Conservation (phyloP, 2,888 invertebrate species). For the Idaea straminata region DNA sequence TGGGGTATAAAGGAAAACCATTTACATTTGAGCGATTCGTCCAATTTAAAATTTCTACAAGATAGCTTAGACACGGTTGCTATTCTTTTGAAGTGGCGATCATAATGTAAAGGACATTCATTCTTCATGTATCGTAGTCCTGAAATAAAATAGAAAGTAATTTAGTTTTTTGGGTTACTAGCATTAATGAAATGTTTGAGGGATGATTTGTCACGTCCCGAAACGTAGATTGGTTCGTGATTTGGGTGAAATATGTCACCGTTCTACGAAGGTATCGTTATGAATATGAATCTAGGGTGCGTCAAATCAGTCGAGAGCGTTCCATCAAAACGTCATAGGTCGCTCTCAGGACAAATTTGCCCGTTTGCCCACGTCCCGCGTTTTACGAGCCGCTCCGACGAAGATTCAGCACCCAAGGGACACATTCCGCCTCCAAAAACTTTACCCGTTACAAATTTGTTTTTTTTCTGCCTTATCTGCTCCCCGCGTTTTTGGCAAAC, state of each 20-base stretch:
- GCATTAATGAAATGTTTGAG: constrained; percentile 43
- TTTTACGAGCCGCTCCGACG: constrained; percentile 79
- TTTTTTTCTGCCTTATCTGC: constrained; percentile 79
- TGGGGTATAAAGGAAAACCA: constrained; percentile 81
- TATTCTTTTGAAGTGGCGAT: constrained; percentile 77
- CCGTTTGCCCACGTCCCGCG: constrained; percentile 78
- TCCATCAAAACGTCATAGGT: constrained; percentile 80
- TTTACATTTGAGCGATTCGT: constrained; percentile 82
- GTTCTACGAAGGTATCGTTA: constrained; percentile 65
- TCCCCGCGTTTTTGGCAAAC: constrained; percentile 78
- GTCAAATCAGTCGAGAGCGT: constrained; percentile 74
- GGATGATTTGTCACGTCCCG: constrained; percentile 43
- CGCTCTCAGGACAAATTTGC: constrained; percentile 79
- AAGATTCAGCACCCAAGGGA: constrained; percentile 80
- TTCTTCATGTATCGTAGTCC: constrained; percentile 37
- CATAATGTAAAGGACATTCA: constrained; percentile 67
- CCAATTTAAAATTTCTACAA: constrained; percentile 82
- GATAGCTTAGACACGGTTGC: constrained; percentile 79
- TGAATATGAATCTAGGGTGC: constrained; percentile 77
- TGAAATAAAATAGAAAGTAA: constrained; percentile 9
- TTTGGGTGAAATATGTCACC: constrained; percentile 57
- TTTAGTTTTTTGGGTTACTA: constrained; percentile 21
- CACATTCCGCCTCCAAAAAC: constrained; percentile 79
- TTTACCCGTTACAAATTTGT: constrained; percentile 81
- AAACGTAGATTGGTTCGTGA: constrained; percentile 43